phyloP scores from a whole-genome alignment of 2,888 invertebrate species.

The Trachelus tabidus region DNA sequence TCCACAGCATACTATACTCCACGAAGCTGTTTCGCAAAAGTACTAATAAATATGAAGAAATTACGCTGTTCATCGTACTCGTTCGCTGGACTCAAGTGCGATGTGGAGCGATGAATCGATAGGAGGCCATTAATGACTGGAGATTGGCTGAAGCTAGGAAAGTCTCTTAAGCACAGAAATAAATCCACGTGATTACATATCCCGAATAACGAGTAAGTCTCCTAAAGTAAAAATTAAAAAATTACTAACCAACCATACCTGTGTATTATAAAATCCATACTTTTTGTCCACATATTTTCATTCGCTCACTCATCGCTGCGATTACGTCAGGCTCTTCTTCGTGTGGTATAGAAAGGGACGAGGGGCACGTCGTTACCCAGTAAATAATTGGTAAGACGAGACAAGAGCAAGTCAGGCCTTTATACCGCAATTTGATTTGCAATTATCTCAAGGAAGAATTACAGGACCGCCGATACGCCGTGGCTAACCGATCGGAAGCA shows the following conservation, averaged over 20 bases:
- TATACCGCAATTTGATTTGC: conserved; percentile 1
- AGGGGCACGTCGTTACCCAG: not conserved
- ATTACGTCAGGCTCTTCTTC: not conserved
- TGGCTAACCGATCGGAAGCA: conserved; percentile 1
- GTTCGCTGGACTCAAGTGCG: conserved; percentile 21
- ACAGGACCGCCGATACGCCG: not conserved
- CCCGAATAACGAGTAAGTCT: not conserved
- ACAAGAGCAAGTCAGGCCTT: not conserved
- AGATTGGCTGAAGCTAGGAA: conserved; percentile 47
- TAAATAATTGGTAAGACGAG: conserved; percentile 7
- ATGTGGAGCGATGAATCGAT: conserved; percentile 42
- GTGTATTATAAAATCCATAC: not conserved
- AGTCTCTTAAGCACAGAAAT: not conserved
- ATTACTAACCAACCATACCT: not conserved
- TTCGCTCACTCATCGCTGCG: not conserved
- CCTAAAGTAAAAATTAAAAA: not conserved
- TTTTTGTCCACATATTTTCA: not conserved
- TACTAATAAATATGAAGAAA: conserved; percentile 49
- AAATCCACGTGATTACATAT: not conserved
- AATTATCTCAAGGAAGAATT: not conserved
- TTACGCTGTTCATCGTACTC: conserved; percentile 42
- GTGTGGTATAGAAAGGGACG: not conserved
- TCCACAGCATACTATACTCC: conserved; percentile 33
- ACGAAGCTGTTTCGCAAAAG: conserved; percentile 23
- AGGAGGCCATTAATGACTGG: conserved; percentile 54